These are phyloP conservation scores for Phoenicopterus ruber DNA, from an alignment of 2,113 vertebrate genomes.

Conservation along the genomic window DNA sequence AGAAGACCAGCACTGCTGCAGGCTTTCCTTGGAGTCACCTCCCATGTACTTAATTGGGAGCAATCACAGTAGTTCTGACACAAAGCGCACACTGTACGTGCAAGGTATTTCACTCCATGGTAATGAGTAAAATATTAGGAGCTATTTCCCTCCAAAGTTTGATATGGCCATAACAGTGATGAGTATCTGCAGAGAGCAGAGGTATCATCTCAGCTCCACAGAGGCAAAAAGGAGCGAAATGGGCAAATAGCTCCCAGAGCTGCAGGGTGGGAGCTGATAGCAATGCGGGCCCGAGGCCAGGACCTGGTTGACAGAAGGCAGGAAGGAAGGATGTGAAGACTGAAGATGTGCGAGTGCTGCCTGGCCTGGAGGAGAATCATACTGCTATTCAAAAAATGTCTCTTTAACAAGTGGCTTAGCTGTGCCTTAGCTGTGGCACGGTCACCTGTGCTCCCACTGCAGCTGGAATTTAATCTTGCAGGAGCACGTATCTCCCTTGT, in stretches of 20 bases:
- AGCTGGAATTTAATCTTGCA: conserved; percentile 42
- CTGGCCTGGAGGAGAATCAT: not conserved
- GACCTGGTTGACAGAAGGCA: not conserved
- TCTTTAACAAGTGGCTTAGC: conserved; percentile 3
- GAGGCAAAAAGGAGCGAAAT: not conserved
- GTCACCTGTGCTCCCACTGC: not conserved
- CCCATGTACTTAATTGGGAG: not conserved
- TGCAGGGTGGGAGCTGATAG: not conserved
- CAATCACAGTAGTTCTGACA: not conserved
- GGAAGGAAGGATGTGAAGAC: not conserved
- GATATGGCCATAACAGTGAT: not conserved
- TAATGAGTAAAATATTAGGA: not conserved
- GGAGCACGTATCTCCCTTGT: not conserved
- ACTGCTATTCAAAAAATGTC: not conserved
- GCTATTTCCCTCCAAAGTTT: not conserved
- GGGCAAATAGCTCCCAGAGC: not conserved
- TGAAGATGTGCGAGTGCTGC: not conserved
- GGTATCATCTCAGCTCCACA: not conserved
- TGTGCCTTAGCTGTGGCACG: not conserved
- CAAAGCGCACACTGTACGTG: fast-evolving
- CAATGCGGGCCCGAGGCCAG: fast-evolving
- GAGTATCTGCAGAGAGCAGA: not conserved
- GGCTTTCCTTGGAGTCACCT: not conserved
- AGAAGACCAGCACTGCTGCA: not conserved
- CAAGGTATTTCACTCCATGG: not conserved